Conservation (phyloP, 2,797 vertebrate species). For the Cossypha heuglini region DNA sequence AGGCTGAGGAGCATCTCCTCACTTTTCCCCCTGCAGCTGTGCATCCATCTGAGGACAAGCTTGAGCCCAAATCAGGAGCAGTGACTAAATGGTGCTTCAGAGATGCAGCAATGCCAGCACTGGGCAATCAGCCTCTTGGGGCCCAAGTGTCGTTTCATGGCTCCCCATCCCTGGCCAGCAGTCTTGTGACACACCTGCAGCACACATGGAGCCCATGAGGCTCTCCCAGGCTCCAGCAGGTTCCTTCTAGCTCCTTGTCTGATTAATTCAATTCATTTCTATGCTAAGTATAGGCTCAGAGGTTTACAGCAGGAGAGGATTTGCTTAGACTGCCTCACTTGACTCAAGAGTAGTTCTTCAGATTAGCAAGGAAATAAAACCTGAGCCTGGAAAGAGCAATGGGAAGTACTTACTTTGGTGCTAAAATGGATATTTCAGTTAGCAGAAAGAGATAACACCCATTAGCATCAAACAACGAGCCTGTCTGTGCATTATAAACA, state of each 20-base stretch:
- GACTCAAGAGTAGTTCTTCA: slow-evolving; percentile 12
- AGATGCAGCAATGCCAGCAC: neutral
- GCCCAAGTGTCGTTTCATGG: neutral
- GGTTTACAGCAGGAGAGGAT: neutral
- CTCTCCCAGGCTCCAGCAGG: neutral
- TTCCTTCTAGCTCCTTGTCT: neutral
- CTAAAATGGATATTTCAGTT: neutral
- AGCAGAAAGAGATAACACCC: neutral
- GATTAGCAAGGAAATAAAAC: slow-evolving; percentile 1
- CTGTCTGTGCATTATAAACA: neutral
- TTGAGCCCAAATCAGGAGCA: neutral
- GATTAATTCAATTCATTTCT: neutral
- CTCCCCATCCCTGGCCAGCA: neutral
- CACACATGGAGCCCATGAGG: rapidly evolving
- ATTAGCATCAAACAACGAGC: neutral
- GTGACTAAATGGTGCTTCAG: neutral
- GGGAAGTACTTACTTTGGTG: neutral
- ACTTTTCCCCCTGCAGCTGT: neutral
- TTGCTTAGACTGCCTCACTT: neutral
- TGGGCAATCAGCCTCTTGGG: neutral
- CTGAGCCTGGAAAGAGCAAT: neutral
- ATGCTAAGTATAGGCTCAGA: neutral
- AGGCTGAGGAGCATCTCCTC: neutral
- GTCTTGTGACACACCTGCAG: neutral
- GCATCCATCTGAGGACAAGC: neutral